Evolutionary conservation across 2,113 vertebrate genomes (phyloP).

Genomic region (Acinonyx jubatus): DNA sequence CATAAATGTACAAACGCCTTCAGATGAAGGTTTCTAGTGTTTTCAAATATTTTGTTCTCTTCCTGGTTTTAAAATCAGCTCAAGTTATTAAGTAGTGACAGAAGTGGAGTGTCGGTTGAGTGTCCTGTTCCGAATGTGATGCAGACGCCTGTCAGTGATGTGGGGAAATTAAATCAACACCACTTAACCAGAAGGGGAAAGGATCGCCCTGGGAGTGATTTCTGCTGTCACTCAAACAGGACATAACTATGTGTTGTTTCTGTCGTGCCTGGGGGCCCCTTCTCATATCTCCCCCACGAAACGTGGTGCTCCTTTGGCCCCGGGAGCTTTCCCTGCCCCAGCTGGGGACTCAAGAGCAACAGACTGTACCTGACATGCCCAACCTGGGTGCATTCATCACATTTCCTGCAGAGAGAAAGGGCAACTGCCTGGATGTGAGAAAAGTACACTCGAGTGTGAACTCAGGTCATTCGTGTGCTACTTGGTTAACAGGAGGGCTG

Average conservation of each 20-base stretch:
- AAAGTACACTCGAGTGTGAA: accelerated
- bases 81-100: background rate
- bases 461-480: accelerated
- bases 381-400: too few relatives aligned
- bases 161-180: background rate
- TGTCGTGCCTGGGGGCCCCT: too few relatives aligned
- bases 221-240: background rate
- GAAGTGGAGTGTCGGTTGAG: too few relatives aligned
- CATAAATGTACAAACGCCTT: background rate
- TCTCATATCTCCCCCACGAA: background rate
- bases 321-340: background rate
- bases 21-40: background rate
- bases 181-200: background rate
- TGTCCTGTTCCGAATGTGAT: background rate
- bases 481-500: background rate
- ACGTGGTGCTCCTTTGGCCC: accelerated
- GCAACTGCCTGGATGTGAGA: background rate
- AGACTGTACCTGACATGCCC: background rate
- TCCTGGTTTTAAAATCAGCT: background rate
- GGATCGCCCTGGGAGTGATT: too few relatives aligned
- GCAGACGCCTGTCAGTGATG: background rate
- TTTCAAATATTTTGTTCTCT: background rate
- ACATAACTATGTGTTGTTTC: background rate
- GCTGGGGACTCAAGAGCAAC: too few relatives aligned
- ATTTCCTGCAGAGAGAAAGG: background rate